Evolutionary conservation across 2,888 invertebrate genomes (phyloP), one percentile per base, ranked within the genome.

Genomic region (Lepidochrysops patricia): DNA sequence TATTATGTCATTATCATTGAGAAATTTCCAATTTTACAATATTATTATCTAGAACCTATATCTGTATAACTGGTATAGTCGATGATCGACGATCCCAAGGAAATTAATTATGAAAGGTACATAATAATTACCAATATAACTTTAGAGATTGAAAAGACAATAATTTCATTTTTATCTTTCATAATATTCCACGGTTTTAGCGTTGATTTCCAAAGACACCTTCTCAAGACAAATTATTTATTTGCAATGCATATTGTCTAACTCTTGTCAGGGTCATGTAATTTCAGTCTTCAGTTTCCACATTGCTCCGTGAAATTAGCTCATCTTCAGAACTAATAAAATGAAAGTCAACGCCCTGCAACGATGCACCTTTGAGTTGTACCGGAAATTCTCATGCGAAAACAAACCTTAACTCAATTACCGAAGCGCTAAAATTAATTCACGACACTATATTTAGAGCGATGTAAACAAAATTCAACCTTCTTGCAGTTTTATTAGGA

Each of bases 271-370:
- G 32, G 54, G 54, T 32, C 54, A 54, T 32, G 29, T 9, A 19
- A 29, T 6, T 52, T 0, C 12, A 12, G 6, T 52, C n/a, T 52
- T 0, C 12, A 12, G 6, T 7, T 23, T 12, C 25, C 19, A 25
- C 12, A 25, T 13, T 19, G 15, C 25, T 29, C 60, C 27, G 5
- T n/a, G 9, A 57, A 34, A 12, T 35, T 29, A 57, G 52, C 54
- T 52, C 12, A 60, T 57, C 58, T 62, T 61, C 56, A 61, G 37
- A 52, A 57, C 61, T 60, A 64, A 64, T 62, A 60, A 62, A 60
- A 62, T 58, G 62, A 65, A 64, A 65, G 64, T 64, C 60, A 64
- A 62, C 65, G 59, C 62, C 64, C 64, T 64, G 61, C 54, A 25
- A 52, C 52, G 57, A 56, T 63, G 63, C 63, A 65, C 54, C 54